Evolutionary conservation across 2,888 invertebrate species (phyloP).

Genomic region (Marronus borbonicus): DNA sequence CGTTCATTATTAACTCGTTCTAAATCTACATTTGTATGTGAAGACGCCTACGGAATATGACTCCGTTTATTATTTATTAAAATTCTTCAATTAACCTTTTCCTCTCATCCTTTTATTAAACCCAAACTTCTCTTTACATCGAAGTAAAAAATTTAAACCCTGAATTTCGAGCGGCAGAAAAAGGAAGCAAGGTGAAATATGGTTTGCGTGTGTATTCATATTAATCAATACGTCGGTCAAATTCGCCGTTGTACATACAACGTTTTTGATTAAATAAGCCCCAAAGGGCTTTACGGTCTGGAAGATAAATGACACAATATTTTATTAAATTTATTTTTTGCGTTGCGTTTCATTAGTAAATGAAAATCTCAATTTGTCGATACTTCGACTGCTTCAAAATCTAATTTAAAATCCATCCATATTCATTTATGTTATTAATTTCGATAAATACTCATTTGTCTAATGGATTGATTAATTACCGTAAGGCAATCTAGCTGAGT

Average conservation of each 20-base stretch:
- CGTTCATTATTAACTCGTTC: no score
- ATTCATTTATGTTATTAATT: background rate
- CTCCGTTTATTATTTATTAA: no score
- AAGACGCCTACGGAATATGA: no score
- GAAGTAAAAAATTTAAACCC: no score
- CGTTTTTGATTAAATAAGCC: constrained; percentile 24
- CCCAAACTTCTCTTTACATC: no score
- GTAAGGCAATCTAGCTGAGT: background rate
- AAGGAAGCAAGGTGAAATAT: background rate
- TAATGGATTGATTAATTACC: constrained; percentile 21
- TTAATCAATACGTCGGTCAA: constrained; percentile 19
- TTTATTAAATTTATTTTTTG: constrained; percentile 27
- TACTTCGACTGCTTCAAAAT: background rate
- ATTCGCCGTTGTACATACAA: constrained; percentile 8
- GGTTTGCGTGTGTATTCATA: background rate
- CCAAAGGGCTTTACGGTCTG: background rate
- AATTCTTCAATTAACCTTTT: no score
- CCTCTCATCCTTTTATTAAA: no score
- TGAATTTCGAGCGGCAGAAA: no score
- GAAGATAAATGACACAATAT: constrained; percentile 14
- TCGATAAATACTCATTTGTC: background rate
- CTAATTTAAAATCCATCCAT: constrained; percentile 14
- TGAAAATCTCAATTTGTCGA: background rate
- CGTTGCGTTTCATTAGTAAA: background rate
- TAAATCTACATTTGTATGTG: no score